phyloP scores from a whole-genome alignment of 1,140 invertebrate species.

The Bombus consobrinus region DNA sequence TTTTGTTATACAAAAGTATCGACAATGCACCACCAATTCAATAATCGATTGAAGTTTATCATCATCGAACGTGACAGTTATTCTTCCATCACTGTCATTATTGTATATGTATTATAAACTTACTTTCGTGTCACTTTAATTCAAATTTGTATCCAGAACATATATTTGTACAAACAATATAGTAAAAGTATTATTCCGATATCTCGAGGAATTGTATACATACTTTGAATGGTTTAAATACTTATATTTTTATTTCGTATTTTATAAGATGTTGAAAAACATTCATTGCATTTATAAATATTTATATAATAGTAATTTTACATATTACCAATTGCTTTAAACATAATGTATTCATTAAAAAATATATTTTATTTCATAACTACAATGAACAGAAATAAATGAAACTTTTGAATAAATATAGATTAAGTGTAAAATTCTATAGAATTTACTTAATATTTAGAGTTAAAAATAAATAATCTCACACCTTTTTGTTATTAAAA shows the following conservation, averaged over 20 bases:
- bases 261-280: neutral
- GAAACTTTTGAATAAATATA: neutral
- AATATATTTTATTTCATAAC: constrained; percentile 1
- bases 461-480: constrained; percentile 6
- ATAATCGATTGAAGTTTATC: constrained; percentile 36
- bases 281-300: constrained; percentile 15
- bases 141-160: constrained; percentile 58
- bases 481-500: neutral
- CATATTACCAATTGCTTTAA: neutral
- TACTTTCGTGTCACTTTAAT: constrained; percentile 32
- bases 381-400: neutral
- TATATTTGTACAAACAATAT: constrained; percentile 21
- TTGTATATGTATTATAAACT: constrained; percentile 47
- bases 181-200: neutral
- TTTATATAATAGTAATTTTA: constrained; percentile 1
- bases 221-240: neutral
- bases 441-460: constrained; percentile 5
- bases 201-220: neutral
- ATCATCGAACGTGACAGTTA: constrained; percentile 31
- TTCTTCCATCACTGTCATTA: constrained; percentile 23
- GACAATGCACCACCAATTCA: constrained; percentile 1
- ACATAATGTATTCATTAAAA: neutral
- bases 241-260: neutral
- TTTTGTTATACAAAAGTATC: constrained; percentile 40
- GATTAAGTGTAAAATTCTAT: neutral